Evolutionary conservation across 2,888 invertebrate genomes (phyloP).

Genomic region (Drosophila hamatofila): DNA sequence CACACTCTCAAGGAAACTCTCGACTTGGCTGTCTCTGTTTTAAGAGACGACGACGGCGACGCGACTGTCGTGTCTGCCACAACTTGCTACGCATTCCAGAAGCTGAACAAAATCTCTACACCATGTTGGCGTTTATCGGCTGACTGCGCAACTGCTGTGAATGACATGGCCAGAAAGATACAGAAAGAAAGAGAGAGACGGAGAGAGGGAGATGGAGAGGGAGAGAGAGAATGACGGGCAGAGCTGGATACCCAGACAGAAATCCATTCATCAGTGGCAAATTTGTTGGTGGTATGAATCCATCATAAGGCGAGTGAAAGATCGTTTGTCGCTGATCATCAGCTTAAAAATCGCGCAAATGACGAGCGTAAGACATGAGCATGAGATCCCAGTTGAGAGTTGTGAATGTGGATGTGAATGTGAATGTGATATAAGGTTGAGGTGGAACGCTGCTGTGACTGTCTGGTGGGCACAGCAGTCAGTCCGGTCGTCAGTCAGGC

Average conservation of each 20-base stretch:
- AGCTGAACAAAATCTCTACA: constrained; percentile 84
- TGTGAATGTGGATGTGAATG: constrained; percentile 27
- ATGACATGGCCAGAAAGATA: constrained; percentile 50
- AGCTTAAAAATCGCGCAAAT: constrained; percentile 83
- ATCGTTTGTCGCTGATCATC: constrained; percentile 85
- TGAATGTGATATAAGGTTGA: constrained; percentile 20
- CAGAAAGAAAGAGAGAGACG: constrained; percentile 25
- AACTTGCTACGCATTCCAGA: constrained; percentile 83
- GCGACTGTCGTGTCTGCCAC: constrained; percentile 63
- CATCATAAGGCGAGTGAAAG: constrained; percentile 83
- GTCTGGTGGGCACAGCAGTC: constrained; percentile 28
- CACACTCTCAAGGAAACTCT: constrained; percentile 46
- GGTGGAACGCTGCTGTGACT: constrained; percentile 44
- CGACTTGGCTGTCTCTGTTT: constrained; percentile 54
- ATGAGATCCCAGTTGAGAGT: constrained; percentile 22
- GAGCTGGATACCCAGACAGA: constrained; percentile 57
- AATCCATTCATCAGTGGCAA: constrained; percentile 85
- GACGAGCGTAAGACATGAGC: constrained; percentile 81
- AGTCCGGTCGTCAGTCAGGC: neutral
- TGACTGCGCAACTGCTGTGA: constrained; percentile 59
- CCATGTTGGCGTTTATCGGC: constrained; percentile 77
- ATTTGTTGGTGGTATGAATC: constrained; percentile 85
- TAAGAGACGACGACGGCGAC: constrained; percentile 27
- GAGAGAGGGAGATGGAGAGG: constrained; percentile 16
- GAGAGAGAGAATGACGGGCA: constrained; percentile 16